Evolutionary conservation across 2,113 vertebrate species (phyloP).

Genomic region (Anguilla japonica): DNA sequence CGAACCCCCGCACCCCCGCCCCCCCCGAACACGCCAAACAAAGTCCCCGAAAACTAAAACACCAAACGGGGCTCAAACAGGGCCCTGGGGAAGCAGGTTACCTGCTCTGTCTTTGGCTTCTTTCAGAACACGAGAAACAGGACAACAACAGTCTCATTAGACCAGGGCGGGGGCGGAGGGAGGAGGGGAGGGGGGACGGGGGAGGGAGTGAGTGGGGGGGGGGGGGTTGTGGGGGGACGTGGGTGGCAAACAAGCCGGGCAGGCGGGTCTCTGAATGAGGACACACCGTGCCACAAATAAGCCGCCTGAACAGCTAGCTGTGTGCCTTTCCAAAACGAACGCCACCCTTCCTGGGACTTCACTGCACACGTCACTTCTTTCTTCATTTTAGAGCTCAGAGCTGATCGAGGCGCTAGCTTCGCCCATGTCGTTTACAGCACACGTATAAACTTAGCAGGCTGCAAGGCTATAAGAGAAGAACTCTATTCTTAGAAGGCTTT

Average conservation of each 20-base stretch:
- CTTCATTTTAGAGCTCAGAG: not conserved
- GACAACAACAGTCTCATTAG: slow-evolving; percentile 40
- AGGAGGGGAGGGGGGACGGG: not conserved
- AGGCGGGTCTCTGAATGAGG: not conserved
- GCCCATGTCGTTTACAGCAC: not conserved
- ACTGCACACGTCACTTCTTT: not conserved
- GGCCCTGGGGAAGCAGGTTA: not conserved
- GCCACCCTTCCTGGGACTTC: not conserved
- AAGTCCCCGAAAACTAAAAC: not conserved
- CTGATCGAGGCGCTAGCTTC: not conserved
- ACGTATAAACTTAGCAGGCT: not conserved
- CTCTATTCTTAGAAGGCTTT: not conserved
- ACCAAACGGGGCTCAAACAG: not conserved
- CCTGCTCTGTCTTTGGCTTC: not conserved
- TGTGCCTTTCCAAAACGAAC: not conserved
- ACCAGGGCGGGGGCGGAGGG: not conserved
- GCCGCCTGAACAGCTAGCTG: not conserved
- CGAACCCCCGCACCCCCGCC: not conserved
- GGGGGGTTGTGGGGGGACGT: not conserved
- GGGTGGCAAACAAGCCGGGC: not conserved
- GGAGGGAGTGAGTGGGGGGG: slow-evolving; percentile 4
- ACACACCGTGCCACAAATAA: not conserved
- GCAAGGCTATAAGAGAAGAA: too few species aligned
- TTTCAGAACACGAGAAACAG: slow-evolving; percentile 23
- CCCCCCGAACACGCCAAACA: slow-evolving; percentile 2